phyloP scores from a whole-genome alignment of 1,140 invertebrate species.

The Maniola jurtina region DNA sequence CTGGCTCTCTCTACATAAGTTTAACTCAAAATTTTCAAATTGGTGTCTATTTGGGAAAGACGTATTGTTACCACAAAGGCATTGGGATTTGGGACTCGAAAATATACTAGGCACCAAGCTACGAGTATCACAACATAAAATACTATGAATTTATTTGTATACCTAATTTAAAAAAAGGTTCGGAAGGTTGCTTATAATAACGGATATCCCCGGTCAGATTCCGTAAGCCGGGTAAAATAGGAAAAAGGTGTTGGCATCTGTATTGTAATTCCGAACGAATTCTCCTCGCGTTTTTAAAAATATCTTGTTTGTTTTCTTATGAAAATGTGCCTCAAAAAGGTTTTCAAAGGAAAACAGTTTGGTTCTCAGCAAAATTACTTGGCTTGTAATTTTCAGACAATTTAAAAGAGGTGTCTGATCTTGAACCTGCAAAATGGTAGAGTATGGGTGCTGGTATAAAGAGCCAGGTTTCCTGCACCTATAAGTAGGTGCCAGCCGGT shows the following conservation, averaged over 20 bases:
- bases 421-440: too few relatives aligned
- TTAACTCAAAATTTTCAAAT: too few relatives aligned
- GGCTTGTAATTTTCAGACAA: too few relatives aligned
- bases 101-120: background rate
- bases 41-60: too few relatives aligned
- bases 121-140: background rate
- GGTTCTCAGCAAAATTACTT: background rate
- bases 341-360: background rate
- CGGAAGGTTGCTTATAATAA: slow-evolving; percentile 5
- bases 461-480: too few relatives aligned
- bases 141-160: slow-evolving; percentile 9
- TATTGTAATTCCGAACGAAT: slow-evolving; percentile 9
- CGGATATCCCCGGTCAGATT: slow-evolving; percentile 7
- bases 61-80: too few relatives aligned
- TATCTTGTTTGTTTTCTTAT: background rate
- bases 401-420: too few relatives aligned
- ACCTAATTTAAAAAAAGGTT: slow-evolving; percentile 8
- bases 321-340: background rate
- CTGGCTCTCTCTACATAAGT: too few relatives aligned
- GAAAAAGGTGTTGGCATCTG: slow-evolving; percentile 13
- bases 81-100: background rate
- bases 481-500: too few relatives aligned
- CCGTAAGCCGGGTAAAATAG: slow-evolving; percentile 9
- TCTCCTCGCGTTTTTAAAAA: slow-evolving; percentile 1
- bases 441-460: too few relatives aligned